A percentile compares a stretch with the other conserved stretches of the same genome.
phyloP scores from a whole-genome alignment of 2,113 vertebrate species.

The Microcebus tavaratra region DNA sequence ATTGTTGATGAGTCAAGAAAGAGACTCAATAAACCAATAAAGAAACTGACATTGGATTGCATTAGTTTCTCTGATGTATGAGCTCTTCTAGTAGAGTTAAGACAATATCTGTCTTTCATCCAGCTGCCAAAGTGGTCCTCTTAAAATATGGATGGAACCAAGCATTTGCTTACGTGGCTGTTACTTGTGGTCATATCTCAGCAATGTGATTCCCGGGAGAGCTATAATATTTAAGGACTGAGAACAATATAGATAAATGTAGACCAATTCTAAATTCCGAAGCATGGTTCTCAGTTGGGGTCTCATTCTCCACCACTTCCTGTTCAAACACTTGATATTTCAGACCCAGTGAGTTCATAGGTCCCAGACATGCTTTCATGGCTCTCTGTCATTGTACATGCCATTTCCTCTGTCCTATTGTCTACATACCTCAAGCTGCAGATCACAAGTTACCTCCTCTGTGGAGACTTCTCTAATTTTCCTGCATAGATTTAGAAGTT shows the following conservation, averaged over 20 bases:
- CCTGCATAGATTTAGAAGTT: neutral
- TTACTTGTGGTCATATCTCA: neutral
- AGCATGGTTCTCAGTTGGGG: neutral
- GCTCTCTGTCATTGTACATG: accelerated
- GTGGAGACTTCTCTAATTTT: neutral
- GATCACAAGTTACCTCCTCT: neutral
- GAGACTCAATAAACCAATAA: neutral
- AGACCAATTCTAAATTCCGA: neutral
- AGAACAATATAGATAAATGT: neutral
- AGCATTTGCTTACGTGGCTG: neutral
- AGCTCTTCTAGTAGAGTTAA: neutral
- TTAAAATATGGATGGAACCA: neutral
- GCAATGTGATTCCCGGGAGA: neutral
- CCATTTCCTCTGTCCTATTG: neutral
- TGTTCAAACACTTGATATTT: neutral
- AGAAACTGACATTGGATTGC: neutral
- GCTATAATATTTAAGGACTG: neutral
- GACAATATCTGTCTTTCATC: neutral
- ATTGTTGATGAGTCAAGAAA: neutral
- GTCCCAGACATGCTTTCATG: neutral
- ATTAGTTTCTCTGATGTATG: neutral
- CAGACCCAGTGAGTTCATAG: neutral
- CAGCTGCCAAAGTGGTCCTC: neutral
- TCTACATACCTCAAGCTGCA: neutral
- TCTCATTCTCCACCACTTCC: neutral